Evolutionary conservation across 1,140 invertebrate genomes (phyloP).

Genomic region (Heliothis virescens): DNA sequence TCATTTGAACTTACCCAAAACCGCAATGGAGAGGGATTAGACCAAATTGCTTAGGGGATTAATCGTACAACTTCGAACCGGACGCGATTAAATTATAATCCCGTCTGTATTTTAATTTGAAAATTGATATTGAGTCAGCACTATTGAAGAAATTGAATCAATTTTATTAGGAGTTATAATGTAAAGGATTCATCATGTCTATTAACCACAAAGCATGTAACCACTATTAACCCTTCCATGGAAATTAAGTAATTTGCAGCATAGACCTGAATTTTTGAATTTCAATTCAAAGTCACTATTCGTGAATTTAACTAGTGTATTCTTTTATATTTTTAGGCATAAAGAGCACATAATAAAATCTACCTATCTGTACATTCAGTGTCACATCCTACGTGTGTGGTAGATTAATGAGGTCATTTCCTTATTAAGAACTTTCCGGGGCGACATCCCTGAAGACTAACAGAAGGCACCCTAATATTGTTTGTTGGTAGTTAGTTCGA

Average conservation of each 20-base stretch:
- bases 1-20: slow-evolving; percentile 4
- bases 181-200: background rate
- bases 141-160: background rate
- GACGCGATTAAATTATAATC: slow-evolving; percentile 33
- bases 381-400: background rate
- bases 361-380: background rate
- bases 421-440: slow-evolving; percentile 27
- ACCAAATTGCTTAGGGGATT: slow-evolving; percentile 44
- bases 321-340: background rate
- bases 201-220: too few species aligned
- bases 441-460: slow-evolving; percentile 17
- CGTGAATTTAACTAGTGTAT: too few species aligned
- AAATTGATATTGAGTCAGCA: slow-evolving; percentile 1
- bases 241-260: too few species aligned
- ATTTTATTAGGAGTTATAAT: background rate
- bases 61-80: slow-evolving; percentile 36
- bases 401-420: slow-evolving; percentile 38
- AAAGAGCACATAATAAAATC: too few species aligned
- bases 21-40: slow-evolving; percentile 33
- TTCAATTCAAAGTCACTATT: too few species aligned
- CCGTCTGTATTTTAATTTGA: slow-evolving; percentile 22
- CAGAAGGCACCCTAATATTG: slow-evolving; percentile 10
- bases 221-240: too few species aligned
- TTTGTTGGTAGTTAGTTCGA: slow-evolving; percentile 1
- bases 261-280: too few species aligned